These are phyloP conservation scores for Suncus etruscus DNA, from an alignment of 2,113 vertebrate genomes.

Conservation along the genomic window DNA sequence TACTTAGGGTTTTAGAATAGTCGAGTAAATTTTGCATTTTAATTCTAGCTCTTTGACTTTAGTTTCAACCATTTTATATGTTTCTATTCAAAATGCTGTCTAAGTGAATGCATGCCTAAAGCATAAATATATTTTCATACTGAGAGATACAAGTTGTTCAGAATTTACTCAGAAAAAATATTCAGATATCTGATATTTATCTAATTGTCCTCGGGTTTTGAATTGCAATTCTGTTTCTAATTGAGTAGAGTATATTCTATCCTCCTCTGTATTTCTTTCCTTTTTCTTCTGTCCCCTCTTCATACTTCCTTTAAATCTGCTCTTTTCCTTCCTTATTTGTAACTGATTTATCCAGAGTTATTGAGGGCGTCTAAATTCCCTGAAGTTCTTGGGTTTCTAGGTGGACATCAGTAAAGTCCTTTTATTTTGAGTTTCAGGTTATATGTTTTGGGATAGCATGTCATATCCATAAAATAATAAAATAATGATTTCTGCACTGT, in stretches of 20 bases:
- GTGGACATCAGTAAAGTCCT: too few relatives aligned
- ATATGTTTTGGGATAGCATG: background rate
- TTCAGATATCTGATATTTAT: background rate
- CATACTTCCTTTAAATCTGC: too few relatives aligned
- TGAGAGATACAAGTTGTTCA: background rate
- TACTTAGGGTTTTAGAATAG: background rate
- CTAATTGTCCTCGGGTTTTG: background rate
- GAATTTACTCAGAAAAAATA: background rate
- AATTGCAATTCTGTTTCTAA: background rate
- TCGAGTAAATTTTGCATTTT: background rate
- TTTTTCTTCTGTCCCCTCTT: background rate
- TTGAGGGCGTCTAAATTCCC: too few relatives aligned
- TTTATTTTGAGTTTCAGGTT: background rate
- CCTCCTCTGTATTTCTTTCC: background rate
- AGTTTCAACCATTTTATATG: background rate
- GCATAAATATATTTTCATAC: background rate
- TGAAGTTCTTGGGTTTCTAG: too few relatives aligned
- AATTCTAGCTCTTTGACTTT: background rate
- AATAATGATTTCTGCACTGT: background rate
- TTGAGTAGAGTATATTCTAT: background rate
- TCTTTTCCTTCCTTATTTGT: too few relatives aligned
- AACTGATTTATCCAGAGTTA: too few relatives aligned
- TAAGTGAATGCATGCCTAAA: background rate
- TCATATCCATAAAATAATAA: background rate
- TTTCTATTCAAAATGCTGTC: constrained; percentile 4